Base-by-base conservation (phyloP, 2,113 vertebrate species). In the Microcebus ravelobensis region DNA sequence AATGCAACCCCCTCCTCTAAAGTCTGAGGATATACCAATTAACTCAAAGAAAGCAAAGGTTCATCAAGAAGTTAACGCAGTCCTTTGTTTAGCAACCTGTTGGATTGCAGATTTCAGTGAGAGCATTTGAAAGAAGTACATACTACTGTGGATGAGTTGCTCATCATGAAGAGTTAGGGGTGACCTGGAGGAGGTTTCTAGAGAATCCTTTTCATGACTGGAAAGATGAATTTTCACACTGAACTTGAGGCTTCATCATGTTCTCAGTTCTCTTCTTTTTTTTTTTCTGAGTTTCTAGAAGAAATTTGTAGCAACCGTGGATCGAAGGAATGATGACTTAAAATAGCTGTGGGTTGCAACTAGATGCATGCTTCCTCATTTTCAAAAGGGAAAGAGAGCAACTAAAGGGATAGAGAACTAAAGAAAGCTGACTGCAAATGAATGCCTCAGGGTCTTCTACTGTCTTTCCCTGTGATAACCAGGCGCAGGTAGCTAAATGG, bases 21-120 rank as follows among this genome's bases (percentile, higher is more conserved):
- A 90, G 42, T 83, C 87, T 80, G 70, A 67, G 67, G 34, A 31
- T 77, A 23, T 31, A 67, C 6, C 31, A 36, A 52, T 88, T 45
- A 81, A 31, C 70, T 91, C 20, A 39, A 92, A 74, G 82, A 93
- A 83, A 87, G 74, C 68, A 70, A 80, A 97, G n/a, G n/a, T 84
- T 85, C 31, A 42, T 42, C 63, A 45, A 79, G 82, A 80, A 88
- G 59, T 36, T 86, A 74, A 90, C 87, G 48, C 77, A 83, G 57
- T 27, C 23, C 15, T 82, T 67, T 67, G 29, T 34, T 34, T 91
- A 79, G 68, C 74, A 96, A 83, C 77, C 79, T 52, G 48, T 31
- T 65, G 82, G 81, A 71, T 77, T 34, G 48, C 29, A 77, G 34
- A 81, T 79, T 68, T 85, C 39, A 68, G 18, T 59, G 36, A 85